Evolutionary conservation across 2,113 vertebrate species (phyloP).

Genomic region (Paramisgurnus dabryanus): DNA sequence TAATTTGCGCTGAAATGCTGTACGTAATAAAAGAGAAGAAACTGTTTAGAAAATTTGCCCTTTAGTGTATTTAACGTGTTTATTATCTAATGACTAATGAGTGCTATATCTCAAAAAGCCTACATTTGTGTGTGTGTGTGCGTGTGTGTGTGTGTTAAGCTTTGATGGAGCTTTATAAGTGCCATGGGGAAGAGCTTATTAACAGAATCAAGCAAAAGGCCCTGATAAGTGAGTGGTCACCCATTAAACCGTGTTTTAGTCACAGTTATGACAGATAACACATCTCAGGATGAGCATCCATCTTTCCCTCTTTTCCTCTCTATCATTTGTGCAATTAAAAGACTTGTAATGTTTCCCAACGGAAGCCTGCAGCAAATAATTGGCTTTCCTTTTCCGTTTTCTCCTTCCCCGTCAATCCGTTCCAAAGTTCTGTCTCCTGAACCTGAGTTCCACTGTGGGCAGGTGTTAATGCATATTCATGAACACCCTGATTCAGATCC

Average conservation of each 20-base stretch:
- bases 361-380: constrained; percentile 6
- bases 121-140: neutral
- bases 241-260: constrained; percentile 50
- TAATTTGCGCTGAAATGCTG: neutral
- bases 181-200: constrained; percentile 42
- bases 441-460: constrained; percentile 66
- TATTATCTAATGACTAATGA: constrained; percentile 8
- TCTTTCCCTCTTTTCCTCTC: constrained; percentile 1
- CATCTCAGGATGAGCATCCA: constrained; percentile 2
- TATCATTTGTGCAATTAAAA: constrained; percentile 9
- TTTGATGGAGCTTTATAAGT: constrained; percentile 43
- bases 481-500: constrained; percentile 59
- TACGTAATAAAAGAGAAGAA: neutral
- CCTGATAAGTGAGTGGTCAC: constrained; percentile 41
- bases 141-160: neutral
- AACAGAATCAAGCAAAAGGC: constrained; percentile 44
- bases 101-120: constrained; percentile 9
- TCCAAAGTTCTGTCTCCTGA: constrained; percentile 66
- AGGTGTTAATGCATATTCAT: constrained; percentile 79
- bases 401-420: constrained; percentile 33
- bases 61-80: constrained; percentile 9
- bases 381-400: constrained; percentile 20
- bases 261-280: constrained; percentile 44
- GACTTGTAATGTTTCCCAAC: constrained; percentile 12
- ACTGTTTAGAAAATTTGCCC: neutral